phyloP scores from a whole-genome alignment of 2,113 vertebrate species.

The Zosterops borbonicus region DNA sequence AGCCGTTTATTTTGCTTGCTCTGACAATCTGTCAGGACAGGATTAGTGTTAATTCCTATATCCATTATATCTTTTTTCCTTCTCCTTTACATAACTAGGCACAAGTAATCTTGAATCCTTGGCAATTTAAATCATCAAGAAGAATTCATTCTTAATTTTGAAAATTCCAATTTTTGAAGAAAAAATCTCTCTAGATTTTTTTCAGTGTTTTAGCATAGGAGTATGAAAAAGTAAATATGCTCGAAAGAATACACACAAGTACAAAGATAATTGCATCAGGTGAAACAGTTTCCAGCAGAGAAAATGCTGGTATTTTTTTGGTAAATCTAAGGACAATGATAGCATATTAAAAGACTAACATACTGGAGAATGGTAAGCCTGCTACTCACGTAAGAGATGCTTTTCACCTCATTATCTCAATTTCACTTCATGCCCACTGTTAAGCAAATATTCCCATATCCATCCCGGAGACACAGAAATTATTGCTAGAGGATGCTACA shows the following conservation, averaged over 20 bases:
- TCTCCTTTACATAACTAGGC: constrained; percentile 15
- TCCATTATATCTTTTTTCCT: neutral
- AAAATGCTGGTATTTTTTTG: neutral
- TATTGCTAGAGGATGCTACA: neutral
- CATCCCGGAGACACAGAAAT: neutral
- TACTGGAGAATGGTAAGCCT: neutral
- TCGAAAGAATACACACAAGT: neutral
- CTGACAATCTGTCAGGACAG: constrained; percentile 33
- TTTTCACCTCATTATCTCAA: neutral
- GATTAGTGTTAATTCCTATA: constrained; percentile 35
- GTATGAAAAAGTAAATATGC: neutral
- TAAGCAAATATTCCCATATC: neutral
- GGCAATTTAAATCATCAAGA: neutral
- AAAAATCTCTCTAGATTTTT: neutral
- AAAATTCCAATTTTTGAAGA: neutral
- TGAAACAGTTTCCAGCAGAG: neutral
- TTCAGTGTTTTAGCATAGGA: neutral
- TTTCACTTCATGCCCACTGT: neutral
- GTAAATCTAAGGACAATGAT: neutral
- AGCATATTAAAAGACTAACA: neutral
- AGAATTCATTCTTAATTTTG: neutral
- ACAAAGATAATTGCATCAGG: neutral
- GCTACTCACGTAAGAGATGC: neutral
- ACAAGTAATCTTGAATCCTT: constrained; percentile 17
- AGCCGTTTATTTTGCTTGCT: neutral